Conservation (phyloP, 2,797 vertebrate species). For the Strix occidentalis region DNA sequence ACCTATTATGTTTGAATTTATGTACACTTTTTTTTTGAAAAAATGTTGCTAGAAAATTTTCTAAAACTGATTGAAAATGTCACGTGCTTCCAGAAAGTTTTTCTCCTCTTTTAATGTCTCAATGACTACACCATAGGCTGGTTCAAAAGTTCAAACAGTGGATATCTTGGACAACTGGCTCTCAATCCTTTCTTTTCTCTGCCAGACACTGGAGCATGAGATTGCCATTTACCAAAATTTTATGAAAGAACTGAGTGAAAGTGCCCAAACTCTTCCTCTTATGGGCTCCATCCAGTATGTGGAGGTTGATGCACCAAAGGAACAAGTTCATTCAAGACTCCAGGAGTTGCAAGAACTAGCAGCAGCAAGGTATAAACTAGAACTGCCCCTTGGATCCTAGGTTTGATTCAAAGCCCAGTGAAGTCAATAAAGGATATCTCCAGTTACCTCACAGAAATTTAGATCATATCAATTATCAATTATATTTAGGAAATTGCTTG, state of each 20-base stretch:
- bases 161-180: neutral
- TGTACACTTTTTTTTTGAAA: rapidly evolving
- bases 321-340: slow-evolving; percentile 73
- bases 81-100: neutral
- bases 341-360: slow-evolving; percentile 78
- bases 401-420: neutral
- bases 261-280: slow-evolving; percentile 63
- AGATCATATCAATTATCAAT: neutral
- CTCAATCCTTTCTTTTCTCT: neutral
- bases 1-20: neutral
- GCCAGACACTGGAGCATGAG: slow-evolving; percentile 82
- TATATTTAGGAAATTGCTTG: neutral
- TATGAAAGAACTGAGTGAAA: slow-evolving; percentile 75
- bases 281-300: slow-evolving; percentile 47
- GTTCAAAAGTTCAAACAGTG: neutral
- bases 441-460: neutral
- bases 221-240: slow-evolving; percentile 78
- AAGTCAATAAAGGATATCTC: neutral
- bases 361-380: slow-evolving; percentile 73
- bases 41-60: neutral
- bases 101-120: neutral
- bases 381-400: neutral
- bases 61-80: neutral
- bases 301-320: slow-evolving; percentile 75
- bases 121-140: neutral